These are phyloP conservation scores for Brachionus asplanchnoidis DNA, from an alignment of 1,140 invertebrate species.

Conservation along the genomic window DNA sequence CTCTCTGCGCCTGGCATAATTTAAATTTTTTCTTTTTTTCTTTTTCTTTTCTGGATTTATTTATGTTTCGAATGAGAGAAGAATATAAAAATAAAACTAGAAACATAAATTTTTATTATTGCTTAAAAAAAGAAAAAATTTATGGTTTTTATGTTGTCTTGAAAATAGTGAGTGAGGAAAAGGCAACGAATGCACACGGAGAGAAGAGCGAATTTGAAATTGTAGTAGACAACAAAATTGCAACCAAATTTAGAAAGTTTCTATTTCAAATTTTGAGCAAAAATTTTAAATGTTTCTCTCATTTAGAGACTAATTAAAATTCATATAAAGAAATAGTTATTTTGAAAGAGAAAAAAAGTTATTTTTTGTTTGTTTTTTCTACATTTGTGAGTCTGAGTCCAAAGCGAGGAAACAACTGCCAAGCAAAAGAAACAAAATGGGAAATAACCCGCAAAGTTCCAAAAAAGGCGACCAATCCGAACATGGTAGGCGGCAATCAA, in stretches of 20 bases:
- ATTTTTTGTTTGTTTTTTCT: neutral
- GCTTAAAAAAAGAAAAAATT: neutral
- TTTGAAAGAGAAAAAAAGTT: neutral
- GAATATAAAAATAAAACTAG: conserved; percentile 24
- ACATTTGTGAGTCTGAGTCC: neutral
- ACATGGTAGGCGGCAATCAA: neutral
- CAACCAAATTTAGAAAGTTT: neutral
- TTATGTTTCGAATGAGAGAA: neutral
- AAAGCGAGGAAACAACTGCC: neutral
- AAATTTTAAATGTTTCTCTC: neutral
- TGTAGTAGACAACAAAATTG: neutral
- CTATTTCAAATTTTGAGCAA: neutral
- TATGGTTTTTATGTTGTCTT: conserved; percentile 20
- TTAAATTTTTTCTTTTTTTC: neutral
- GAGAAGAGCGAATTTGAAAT: neutral
- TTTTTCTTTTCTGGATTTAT: neutral
- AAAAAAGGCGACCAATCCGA: conserved; percentile 40
- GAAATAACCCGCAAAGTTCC: conserved; percentile 30
- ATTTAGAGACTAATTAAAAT: neutral
- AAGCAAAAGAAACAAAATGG: neutral
- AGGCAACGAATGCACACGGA: neutral
- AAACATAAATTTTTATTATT: conserved; percentile 29
- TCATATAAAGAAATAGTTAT: neutral
- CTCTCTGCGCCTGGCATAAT: neutral
- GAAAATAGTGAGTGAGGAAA: conserved; percentile 3